Conservation (phyloP, 2,797 vertebrate species). For the Leucoraja ocellata region DNA sequence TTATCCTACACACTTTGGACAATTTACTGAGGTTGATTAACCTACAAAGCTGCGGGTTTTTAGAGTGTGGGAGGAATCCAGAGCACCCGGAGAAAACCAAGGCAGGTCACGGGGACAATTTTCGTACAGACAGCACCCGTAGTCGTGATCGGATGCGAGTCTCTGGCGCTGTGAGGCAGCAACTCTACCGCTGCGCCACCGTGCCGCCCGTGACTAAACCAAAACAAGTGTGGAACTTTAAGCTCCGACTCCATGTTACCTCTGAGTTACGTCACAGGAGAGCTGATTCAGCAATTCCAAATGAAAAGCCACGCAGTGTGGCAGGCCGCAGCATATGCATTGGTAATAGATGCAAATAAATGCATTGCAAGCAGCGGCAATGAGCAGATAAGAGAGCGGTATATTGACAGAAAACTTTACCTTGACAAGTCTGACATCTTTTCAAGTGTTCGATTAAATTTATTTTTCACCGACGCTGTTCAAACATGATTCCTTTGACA, state of each 20-base stretch:
- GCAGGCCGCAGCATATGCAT: not conserved
- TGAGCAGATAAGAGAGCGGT: not conserved
- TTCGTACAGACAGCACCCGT: too few relatives aligned
- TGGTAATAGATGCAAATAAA: not conserved
- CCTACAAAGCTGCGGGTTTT: too few relatives aligned
- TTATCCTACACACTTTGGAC: too few relatives aligned
- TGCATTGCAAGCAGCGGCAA: not conserved
- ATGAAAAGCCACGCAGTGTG: not conserved
- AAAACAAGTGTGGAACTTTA: not conserved
- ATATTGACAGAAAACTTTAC: not conserved
- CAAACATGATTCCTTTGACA: conserved; percentile 2
- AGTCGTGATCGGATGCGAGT: too few relatives aligned
- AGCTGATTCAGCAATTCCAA: not conserved
- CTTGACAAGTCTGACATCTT: not conserved
- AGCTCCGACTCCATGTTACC: not conserved
- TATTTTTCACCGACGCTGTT: not conserved
- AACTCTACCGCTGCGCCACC: too few relatives aligned
- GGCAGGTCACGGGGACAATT: too few relatives aligned
- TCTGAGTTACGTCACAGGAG: not conserved
- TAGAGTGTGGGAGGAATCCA: too few relatives aligned
- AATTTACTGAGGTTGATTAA: too few relatives aligned
- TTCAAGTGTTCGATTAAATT: conserved; percentile 20
- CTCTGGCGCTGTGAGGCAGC: too few relatives aligned
- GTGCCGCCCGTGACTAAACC: not conserved
- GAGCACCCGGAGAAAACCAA: too few relatives aligned